Evolutionary conservation across 2,797 vertebrate genomes (phyloP), one percentile per base, ranked within the genome.

Genomic region (Phrynocephalus vlangalii): DNA sequence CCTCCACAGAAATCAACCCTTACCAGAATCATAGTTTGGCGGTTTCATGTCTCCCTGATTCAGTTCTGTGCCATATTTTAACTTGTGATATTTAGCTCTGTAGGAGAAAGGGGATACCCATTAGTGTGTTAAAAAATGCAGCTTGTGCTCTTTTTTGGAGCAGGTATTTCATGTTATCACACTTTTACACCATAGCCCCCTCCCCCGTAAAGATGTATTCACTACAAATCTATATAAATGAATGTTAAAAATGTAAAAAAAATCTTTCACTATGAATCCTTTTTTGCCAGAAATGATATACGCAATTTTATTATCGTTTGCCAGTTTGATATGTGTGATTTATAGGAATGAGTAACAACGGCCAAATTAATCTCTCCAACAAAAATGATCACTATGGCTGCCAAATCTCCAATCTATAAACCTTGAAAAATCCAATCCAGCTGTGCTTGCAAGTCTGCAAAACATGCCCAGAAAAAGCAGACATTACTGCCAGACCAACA

Each of bases 1-100:
- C 24, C 24, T 22, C 7, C 28, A 56, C 1, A 76, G 30, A 85
- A 92, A 91, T 79, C 92, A 94, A 92, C 91, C 95, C 98, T 98
- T 98, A 99, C 99, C 99, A 77, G 98, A 99, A 97, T 99, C 98
- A 91, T 99, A 99, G 96, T 97, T 99, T 8, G 99, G 99, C 90
- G 99, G 98, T 93, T 99, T 99, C 98, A 99, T 97, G 95, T 99
- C 99, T 92, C 98, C 99, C 96, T 99, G 99, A 96, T 98, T 99
- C 95, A 99, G 96, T 92, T 99, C 99, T 38, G 98, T 99, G 87
- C 99, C 99, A 86, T 99, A 99, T 96, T 99, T 99, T 96, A 99
- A 97, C 95, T 99, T 99, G 96, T 99, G 98, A 96, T 98, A 99
- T 95, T 99, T 99, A 92, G 98, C 98, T 97, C 99, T 99, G 60